A percentile compares a stretch with the other conserved stretches of the same genome.
Evolutionary conservation across 2,113 vertebrate genomes (phyloP).

Genomic region (Burhinus bistriatus): DNA sequence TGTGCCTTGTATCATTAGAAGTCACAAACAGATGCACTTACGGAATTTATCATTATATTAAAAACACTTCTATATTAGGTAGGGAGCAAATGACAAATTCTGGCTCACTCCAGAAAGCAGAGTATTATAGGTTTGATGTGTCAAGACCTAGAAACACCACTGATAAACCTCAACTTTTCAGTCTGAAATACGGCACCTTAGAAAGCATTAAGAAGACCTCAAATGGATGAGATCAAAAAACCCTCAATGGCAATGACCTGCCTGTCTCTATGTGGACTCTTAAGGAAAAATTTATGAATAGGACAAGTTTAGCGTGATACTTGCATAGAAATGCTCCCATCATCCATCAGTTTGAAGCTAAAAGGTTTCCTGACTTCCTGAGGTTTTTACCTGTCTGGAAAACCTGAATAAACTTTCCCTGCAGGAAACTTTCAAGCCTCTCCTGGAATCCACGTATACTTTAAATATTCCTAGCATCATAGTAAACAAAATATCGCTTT

Average conservation of each 20-base stretch:
- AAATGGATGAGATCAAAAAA: neutral
- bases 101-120: neutral
- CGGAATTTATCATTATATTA: neutral
- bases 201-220: neutral
- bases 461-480: neutral
- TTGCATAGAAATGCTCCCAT: neutral
- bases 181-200: neutral
- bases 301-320: neutral
- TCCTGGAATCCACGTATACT: neutral
- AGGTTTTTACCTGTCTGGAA: neutral
- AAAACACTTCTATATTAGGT: neutral
- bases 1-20: neutral
- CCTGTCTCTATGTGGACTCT: neutral
- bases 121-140: neutral
- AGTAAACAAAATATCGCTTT: neutral
- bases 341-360: neutral
- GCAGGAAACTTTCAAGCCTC: neutral
- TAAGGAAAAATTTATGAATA: neutral
- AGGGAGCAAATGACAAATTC: neutral
- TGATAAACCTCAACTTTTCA: neutral
- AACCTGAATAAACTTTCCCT: neutral
- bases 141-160: neutral
- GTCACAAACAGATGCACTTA: neutral
- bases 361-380: neutral
- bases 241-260: fast-evolving